A percentile compares a stretch with the other conserved stretches of the same genome.
Conservation (phyloP, 2,113 vertebrate genomes). For the Alosa alosa region DNA sequence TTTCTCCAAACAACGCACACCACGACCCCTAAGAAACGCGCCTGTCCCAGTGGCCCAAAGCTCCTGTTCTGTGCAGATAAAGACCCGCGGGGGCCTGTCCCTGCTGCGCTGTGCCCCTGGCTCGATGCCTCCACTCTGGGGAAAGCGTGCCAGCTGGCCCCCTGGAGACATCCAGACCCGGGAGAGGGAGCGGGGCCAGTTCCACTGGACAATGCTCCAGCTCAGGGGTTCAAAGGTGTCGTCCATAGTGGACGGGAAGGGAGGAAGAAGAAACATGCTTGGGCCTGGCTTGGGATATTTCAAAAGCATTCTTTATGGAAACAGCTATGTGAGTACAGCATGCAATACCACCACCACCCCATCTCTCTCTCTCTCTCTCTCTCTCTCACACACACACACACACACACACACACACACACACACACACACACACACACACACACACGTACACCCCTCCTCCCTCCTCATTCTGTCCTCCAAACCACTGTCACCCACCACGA, state of each 20-base stretch:
- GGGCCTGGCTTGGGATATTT: constrained; percentile 47
- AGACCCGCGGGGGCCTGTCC: constrained; percentile 57
- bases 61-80: constrained; percentile 54
- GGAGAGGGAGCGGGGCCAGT: constrained; percentile 68
- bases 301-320: constrained; percentile 68
- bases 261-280: not conserved
- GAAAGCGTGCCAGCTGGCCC: constrained; percentile 71
- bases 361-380: not conserved
- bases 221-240: constrained; percentile 77
- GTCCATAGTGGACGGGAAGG: constrained; percentile 67
- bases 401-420: constrained; percentile 32
- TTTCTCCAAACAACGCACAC: not conserved
- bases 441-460: constrained; percentile 23
- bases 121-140: constrained; percentile 65
- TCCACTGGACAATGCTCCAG: constrained; percentile 64
- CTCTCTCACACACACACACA: not conserved
- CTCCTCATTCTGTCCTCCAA: constrained; percentile 45
- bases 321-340: constrained; percentile 61
- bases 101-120: constrained; percentile 63
- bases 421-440: constrained; percentile 19
- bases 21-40: not conserved
- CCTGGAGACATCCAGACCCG: constrained; percentile 65
- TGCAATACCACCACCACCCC: not conserved
- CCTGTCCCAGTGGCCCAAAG: constrained; percentile 25
- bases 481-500: constrained; percentile 50